Base-by-base conservation (phyloP, 2,797 vertebrate genomes). In the Parambassis ranga region DNA sequence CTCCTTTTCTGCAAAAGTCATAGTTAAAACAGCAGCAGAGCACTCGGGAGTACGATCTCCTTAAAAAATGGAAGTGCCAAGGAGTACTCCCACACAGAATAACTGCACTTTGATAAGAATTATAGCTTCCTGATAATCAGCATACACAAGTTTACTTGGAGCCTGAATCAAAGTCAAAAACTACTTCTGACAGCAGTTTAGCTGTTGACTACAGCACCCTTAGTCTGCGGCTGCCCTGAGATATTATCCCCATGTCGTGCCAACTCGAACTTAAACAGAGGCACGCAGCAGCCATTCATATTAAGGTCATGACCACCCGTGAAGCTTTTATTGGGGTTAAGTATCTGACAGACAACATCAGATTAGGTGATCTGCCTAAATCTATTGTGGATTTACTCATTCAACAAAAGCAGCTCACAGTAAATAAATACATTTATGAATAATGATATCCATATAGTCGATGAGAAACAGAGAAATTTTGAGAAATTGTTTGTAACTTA, bases 281-380 rank as follows among this genome's bases (percentile, higher is more conserved):
- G 37, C 60, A 53, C 39, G 24, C 62, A 72, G 50, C 49, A 68
- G 58, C 52, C 49, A 60, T 75, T 85, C 76, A 75, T 78, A 86
- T 85, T 75, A 55, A 77, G 86, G 85, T 81, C 85, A 83, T 0
- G 7, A 38, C 74, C 77, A 47, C 76, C 81, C 64, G 3, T 44
- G 18, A 72, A 55, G 83, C 59, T 53, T 78, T 81, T 74, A 84
- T 82, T 79, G 84, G 76, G 86, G 82, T 89, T 86, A 90, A 90
- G 82, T 74, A 65, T 65, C 72, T 71, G 71, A 84, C 70, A 80
- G 71, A 78, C 71, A 64, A 69, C 69, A 77, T 42, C 61, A 71
- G 53, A 81, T 81, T 65, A 71, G 15, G 44, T 65, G 63, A 77
- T 44, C 48, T 13, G 7, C 39, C 36, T 65, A 36, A 31, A 52